These are phyloP conservation scores for Popillia japonica DNA, from an alignment of 1,140 invertebrate genomes.

Conservation along the genomic window DNA sequence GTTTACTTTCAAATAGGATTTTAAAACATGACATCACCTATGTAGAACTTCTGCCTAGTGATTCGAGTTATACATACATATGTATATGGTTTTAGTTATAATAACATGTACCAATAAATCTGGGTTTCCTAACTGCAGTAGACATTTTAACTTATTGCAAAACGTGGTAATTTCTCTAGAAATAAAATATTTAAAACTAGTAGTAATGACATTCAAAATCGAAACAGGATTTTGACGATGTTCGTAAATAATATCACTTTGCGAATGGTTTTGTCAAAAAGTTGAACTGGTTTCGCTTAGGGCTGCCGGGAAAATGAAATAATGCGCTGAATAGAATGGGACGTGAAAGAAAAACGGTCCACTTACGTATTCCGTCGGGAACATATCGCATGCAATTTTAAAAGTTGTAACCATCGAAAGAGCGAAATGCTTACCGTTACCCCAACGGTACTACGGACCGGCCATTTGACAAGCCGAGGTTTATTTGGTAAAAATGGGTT, in stretches of 20 bases:
- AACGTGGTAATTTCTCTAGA: too few species aligned
- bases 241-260: neutral
- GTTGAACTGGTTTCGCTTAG: slow-evolving; percentile 10
- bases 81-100: too few species aligned
- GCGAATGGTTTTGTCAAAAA: slow-evolving; percentile 20
- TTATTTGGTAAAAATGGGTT: slow-evolving; percentile 4
- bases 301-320: slow-evolving; percentile 7
- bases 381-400: slow-evolving; percentile 13
- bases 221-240: neutral
- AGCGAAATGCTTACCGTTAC: neutral
- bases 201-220: too few species aligned
- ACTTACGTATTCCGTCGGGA: slow-evolving; percentile 8
- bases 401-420: neutral
- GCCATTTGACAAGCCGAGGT: slow-evolving; percentile 1
- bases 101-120: too few species aligned
- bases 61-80: too few species aligned
- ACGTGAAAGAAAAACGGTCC: neutral
- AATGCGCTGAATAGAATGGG: neutral
- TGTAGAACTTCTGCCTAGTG: too few species aligned
- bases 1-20: too few species aligned
- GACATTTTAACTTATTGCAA: too few species aligned
- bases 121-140: too few species aligned
- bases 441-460: neutral
- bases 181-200: too few species aligned
- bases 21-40: too few species aligned